Percentiles rank a stretch among this genome's conserved stretches.
These are phyloP conservation scores for Stegophylla sp. DNA, from an alignment of 2,888 invertebrate species.

Conservation along the genomic window DNA sequence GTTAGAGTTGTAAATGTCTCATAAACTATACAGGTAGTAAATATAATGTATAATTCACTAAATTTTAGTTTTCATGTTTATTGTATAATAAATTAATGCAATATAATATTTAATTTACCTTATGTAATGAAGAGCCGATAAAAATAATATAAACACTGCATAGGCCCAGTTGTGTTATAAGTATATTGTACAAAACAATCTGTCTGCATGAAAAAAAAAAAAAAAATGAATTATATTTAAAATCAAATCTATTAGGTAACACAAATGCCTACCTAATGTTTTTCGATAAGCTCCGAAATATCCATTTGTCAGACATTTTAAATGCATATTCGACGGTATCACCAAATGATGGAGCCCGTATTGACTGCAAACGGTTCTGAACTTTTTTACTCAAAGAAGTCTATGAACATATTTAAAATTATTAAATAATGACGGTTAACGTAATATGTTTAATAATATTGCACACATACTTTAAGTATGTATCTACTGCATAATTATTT, in stretches of 20 bases:
- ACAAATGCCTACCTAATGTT: constrained; percentile 3
- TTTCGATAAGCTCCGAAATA: constrained; percentile 23
- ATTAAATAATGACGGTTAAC: neutral
- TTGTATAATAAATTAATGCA: too few species aligned
- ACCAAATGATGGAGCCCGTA: constrained; percentile 35
- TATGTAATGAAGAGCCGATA: constrained; percentile 31
- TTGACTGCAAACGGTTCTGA: constrained; percentile 31
- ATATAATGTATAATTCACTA: too few species aligned
- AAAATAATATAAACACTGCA: constrained; percentile 54
- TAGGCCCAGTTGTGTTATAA: constrained; percentile 48
- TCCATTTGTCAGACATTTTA: constrained; percentile 52
- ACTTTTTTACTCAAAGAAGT: constrained; percentile 39
- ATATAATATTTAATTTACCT: constrained; percentile 25
- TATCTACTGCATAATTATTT: too few species aligned
- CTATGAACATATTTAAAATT: constrained; percentile 2
- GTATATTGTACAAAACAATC: constrained; percentile 48
- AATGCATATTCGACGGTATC: constrained; percentile 48
- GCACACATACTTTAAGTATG: neutral
- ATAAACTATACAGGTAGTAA: too few species aligned
- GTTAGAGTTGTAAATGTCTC: too few species aligned
- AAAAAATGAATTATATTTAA: neutral
- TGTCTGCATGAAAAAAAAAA: constrained; percentile 26
- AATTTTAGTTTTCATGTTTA: too few species aligned
- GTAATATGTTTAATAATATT: too few species aligned
- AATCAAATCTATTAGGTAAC: neutral